Conservation (phyloP, 2,888 invertebrate genomes). For the Watsonalla cultraria region DNA sequence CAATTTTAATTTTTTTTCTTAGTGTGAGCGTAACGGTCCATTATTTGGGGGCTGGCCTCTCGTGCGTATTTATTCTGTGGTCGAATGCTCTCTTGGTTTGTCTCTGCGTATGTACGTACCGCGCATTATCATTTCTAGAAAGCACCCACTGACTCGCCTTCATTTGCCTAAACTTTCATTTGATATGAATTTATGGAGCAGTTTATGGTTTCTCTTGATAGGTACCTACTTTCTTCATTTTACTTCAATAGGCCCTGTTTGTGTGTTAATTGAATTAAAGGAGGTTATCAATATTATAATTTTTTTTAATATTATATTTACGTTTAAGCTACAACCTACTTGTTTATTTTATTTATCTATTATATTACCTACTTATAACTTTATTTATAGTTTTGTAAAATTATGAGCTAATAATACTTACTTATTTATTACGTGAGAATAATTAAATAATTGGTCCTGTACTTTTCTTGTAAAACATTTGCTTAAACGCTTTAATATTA, state of each 20-base stretch:
- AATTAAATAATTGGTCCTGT: too few species aligned
- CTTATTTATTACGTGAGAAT: too few species aligned
- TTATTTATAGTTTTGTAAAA: too few species aligned
- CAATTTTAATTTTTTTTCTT: too few species aligned
- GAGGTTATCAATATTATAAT: background rate
- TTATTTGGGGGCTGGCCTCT: too few species aligned
- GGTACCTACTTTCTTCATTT: constrained; percentile 21
- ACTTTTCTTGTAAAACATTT: too few species aligned
- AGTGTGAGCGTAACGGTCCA: too few species aligned
- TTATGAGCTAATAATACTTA: too few species aligned
- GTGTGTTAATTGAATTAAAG: constrained; percentile 2
- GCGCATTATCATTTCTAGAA: constrained; percentile 66
- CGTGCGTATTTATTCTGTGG: constrained; percentile 10
- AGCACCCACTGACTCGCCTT: constrained; percentile 56
- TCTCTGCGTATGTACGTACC: constrained; percentile 32
- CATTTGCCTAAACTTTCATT: constrained; percentile 71
- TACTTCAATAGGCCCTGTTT: constrained; percentile 17
- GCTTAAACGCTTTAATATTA: too few species aligned
- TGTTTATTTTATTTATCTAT: too few species aligned
- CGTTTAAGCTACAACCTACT: too few species aligned
- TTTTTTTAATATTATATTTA: background rate
- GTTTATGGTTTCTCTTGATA: constrained; percentile 47
- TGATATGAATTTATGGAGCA: constrained; percentile 60
- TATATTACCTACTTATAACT: too few species aligned
- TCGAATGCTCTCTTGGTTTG: constrained; percentile 35